These are phyloP conservation scores for Mesochorus sp. DNA, from an alignment of 2,888 invertebrate genomes.

Conservation along the genomic window DNA sequence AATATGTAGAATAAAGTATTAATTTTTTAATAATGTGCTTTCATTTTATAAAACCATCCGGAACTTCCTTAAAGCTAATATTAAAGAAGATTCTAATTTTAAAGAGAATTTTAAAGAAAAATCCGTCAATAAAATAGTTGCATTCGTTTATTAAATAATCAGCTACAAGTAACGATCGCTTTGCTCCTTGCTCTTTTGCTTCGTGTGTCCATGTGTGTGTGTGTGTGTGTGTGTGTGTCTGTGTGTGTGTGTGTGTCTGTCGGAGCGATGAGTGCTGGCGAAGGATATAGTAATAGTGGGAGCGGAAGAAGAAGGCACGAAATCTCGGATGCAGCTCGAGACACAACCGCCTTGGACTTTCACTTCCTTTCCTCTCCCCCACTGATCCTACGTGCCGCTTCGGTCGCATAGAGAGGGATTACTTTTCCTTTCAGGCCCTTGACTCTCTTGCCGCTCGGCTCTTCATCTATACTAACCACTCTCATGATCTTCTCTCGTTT, in stretches of 20 bases:
- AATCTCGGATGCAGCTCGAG: slow-evolving; percentile 74
- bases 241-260: neutral
- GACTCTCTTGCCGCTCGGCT: slow-evolving; percentile 51
- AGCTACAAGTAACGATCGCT: neutral
- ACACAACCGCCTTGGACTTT: slow-evolving; percentile 77
- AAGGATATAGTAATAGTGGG: slow-evolving; percentile 61
- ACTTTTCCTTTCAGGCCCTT: slow-evolving; percentile 78
- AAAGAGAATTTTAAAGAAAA: neutral
- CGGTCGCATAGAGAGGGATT: slow-evolving; percentile 74
- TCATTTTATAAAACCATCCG: too few species aligned
- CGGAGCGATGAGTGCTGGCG: slow-evolving; percentile 21
- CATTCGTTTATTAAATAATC: neutral
- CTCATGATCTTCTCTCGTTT: neutral
- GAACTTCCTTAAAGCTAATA: too few species aligned
- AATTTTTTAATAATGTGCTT: too few species aligned
- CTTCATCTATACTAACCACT: slow-evolving; percentile 41
- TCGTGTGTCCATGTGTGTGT: too few species aligned
- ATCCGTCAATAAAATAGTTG: neutral
- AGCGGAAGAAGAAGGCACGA: slow-evolving; percentile 65
- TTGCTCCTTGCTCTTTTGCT: neutral
- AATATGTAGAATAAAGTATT: too few species aligned
- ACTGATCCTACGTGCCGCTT: slow-evolving; percentile 48
- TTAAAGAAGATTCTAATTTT: too few species aligned
- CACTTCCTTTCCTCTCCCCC: slow-evolving; percentile 79
- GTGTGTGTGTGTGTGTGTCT: neutral